A percentile compares a stretch with the other conserved stretches of the same genome.
Evolutionary conservation across 2,113 vertebrate genomes (phyloP).

Genomic region (Prunella himalayana): DNA sequence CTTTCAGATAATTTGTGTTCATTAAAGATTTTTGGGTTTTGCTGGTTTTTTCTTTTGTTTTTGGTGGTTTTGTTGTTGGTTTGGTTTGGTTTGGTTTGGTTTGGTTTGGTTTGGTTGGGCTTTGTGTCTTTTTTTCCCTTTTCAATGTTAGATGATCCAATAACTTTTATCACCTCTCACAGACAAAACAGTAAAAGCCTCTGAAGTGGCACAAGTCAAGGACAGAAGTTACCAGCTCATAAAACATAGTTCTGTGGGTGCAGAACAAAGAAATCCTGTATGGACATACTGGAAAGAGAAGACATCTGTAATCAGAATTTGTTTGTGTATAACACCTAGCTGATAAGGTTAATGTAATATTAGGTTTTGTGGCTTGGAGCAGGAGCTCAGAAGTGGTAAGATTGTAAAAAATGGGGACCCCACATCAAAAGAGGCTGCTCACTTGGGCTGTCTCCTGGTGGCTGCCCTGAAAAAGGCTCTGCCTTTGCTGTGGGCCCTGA

Average conservation of each 20-base stretch:
- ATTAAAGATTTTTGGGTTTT: background rate
- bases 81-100: background rate
- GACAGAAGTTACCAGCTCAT: background rate
- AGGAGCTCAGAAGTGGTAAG: background rate
- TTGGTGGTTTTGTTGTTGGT: background rate
- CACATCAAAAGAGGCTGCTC: background rate
- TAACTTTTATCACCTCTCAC: background rate
- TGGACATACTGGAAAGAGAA: background rate
- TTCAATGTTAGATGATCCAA: background rate
- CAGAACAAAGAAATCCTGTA: background rate
- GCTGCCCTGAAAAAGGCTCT: background rate
- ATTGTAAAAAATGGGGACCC: background rate
- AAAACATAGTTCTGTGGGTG: background rate
- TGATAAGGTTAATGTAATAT: background rate
- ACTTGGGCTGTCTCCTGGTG: background rate
- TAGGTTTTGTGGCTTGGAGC: background rate
- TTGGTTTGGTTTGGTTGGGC: background rate
- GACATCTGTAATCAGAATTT: background rate
- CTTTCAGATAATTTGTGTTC: background rate
- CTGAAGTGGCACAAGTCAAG: background rate
- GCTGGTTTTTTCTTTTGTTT: background rate
- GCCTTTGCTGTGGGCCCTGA: background rate
- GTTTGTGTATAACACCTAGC: background rate
- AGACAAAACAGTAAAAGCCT: background rate
- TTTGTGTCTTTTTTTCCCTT: background rate